Evolutionary conservation across 2,888 invertebrate species (phyloP).

Genomic region (Ypsolopha sequella): DNA sequence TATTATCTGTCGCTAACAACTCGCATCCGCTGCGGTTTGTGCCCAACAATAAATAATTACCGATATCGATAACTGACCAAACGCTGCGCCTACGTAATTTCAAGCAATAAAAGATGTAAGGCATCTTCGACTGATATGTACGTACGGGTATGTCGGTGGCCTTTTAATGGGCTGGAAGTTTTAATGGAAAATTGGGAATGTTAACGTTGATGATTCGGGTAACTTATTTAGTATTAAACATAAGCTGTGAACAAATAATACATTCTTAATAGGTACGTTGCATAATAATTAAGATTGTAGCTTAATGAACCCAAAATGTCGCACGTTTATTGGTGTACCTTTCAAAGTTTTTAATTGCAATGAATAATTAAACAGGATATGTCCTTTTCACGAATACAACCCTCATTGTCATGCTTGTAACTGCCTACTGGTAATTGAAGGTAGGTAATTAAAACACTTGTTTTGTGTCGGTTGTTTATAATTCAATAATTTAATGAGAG

Average conservation of each 20-base stretch:
- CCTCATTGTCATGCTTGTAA: background rate
- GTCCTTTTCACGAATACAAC: background rate
- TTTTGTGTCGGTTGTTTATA: conserved; percentile 24
- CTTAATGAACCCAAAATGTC: background rate
- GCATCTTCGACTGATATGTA: conserved; percentile 12
- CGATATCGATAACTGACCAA: conserved; percentile 47
- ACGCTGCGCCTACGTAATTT: conserved; percentile 27
- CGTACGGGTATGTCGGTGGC: background rate
- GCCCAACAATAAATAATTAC: conserved; percentile 62
- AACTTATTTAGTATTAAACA: too few species aligned
- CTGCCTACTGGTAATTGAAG: conserved; percentile 22
- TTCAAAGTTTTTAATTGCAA: conserved; percentile 1
- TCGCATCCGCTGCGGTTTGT: conserved; percentile 57
- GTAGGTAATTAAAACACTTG: conserved; percentile 37
- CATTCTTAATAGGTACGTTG: too few species aligned
- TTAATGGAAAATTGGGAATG: background rate
- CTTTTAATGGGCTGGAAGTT: background rate
- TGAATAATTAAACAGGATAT: background rate
- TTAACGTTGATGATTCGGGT: too few species aligned
- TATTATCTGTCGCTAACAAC: conserved; percentile 62
- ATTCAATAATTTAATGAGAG: conserved; percentile 36
- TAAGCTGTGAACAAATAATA: too few species aligned
- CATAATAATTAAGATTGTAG: background rate
- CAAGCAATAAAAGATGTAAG: conserved; percentile 31
- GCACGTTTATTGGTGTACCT: background rate